These are phyloP conservation scores for Anodontia alba DNA, from an alignment of 2,888 invertebrate genomes.

Conservation along the genomic window DNA sequence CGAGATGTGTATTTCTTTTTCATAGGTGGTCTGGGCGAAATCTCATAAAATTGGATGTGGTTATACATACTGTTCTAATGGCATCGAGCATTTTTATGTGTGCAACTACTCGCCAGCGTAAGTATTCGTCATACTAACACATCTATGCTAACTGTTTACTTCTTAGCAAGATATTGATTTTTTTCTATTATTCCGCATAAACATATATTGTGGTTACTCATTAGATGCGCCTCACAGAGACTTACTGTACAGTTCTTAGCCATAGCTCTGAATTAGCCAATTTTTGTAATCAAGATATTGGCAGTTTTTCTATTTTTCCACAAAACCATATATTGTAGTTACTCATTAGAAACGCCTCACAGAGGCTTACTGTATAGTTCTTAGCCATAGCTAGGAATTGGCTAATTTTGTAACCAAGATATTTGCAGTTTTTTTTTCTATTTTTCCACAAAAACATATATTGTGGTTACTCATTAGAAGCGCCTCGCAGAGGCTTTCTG, in stretches of 20 bases:
- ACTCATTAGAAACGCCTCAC: too few relatives aligned
- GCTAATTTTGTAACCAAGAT: too few relatives aligned
- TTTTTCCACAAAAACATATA: background rate
- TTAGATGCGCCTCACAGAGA: background rate
- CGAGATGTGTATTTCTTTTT: background rate
- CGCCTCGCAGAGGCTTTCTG: background rate
- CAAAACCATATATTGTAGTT: too few relatives aligned
- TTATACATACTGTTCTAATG: constrained; percentile 1
- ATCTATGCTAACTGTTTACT: too few relatives aligned
- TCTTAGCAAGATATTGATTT: background rate
- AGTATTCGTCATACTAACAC: too few relatives aligned
- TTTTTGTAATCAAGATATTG: too few relatives aligned
- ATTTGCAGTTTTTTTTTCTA: too few relatives aligned
- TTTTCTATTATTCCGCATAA: background rate
- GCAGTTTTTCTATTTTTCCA: background rate
- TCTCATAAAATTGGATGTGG: constrained; percentile 13
- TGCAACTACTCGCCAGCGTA: constrained; percentile 13
- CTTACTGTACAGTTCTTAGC: background rate
- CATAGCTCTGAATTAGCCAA: background rate
- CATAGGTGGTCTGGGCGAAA: constrained; percentile 9
- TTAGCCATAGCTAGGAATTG: too few relatives aligned
- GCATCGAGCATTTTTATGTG: background rate
- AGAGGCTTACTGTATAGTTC: too few relatives aligned
- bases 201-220: background rate
- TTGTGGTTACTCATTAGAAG: background rate